phyloP scores from a whole-genome alignment of 2,888 invertebrate species.

The Hylaea fasciaria region DNA sequence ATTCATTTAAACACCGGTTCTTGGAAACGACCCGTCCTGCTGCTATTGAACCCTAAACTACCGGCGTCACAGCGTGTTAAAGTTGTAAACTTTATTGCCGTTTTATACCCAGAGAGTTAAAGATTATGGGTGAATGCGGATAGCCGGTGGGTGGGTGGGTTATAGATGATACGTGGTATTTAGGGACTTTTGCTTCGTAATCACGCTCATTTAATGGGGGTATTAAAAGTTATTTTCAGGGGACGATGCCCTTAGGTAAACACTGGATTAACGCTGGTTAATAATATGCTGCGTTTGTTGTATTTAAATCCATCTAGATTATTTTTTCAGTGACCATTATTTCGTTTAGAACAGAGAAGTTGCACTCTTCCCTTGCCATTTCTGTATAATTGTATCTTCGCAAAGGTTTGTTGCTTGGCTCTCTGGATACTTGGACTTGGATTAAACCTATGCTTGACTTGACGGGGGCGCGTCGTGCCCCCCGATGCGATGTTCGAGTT shows the following conservation, averaged over 20 bases:
- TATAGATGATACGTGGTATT: conserved; percentile 24
- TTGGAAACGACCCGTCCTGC: conserved; percentile 29
- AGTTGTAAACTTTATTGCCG: conserved; percentile 38
- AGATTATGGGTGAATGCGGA: conserved; percentile 38
- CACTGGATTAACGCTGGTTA: not conserved
- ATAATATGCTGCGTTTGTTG: not conserved
- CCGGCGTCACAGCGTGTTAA: conserved; percentile 38
- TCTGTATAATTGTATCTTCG: too few relatives aligned
- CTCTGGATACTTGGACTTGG: too few relatives aligned
- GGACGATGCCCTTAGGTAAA: conserved; percentile 9
- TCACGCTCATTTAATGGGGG: conserved; percentile 25
- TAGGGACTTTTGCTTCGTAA: conserved; percentile 25
- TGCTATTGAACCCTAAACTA: conserved; percentile 38
- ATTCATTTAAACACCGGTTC: conserved; percentile 44
- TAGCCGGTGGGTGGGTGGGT: conserved; percentile 25
- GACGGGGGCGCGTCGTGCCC: too few relatives aligned
- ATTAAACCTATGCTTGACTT: not conserved
- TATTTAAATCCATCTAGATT: not conserved
- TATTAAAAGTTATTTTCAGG: conserved; percentile 23
- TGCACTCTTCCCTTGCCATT: too few relatives aligned
- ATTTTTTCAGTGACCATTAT: not conserved
- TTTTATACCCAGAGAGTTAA: conserved; percentile 36
- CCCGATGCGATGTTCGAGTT: not conserved
- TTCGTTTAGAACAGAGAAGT: not conserved
- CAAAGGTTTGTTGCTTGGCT: too few relatives aligned